A percentile compares a stretch with the other conserved stretches of the same genome.
Evolutionary conservation across 1,140 invertebrate species (phyloP).

Genomic region (Mizuhopecten yessoensis): DNA sequence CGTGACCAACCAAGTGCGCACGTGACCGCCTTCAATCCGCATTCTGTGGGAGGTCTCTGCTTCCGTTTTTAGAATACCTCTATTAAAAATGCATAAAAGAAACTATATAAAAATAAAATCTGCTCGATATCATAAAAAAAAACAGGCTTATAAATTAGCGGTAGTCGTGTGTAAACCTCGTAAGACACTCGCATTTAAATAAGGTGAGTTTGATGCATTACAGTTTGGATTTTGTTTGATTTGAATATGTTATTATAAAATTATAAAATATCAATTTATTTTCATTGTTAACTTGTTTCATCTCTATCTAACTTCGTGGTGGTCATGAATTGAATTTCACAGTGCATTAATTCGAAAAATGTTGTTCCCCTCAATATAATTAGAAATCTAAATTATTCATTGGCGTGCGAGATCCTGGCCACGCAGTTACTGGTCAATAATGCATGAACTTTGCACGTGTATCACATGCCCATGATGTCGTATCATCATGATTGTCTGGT

Average conservation of each 20-base stretch:
- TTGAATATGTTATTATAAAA: not conserved
- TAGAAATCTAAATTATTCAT: constrained; percentile 23
- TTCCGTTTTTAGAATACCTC: not conserved
- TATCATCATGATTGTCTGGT: not conserved
- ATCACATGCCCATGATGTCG: not conserved
- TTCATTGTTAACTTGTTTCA: not conserved
- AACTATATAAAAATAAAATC: not conserved
- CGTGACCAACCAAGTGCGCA: constrained; percentile 27
- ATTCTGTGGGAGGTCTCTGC: not conserved
- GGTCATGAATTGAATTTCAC: constrained; percentile 33
- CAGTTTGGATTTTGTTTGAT: not conserved
- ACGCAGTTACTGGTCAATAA: constrained; percentile 4
- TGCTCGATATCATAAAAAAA: not conserved
- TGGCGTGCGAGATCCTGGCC: not conserved
- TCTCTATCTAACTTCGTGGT: not conserved
- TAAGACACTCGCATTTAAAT: not conserved
- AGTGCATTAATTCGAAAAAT: constrained; percentile 28
- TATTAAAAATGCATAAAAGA: not conserved
- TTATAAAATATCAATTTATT: not conserved
- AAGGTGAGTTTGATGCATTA: not conserved
- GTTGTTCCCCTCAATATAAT: not conserved
- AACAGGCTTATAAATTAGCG: not conserved
- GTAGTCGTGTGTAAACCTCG: not conserved
- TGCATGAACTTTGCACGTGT: not conserved
- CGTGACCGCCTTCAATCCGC: not conserved